Evolutionary conservation across 2,797 vertebrate genomes (phyloP).

Genomic region (Craterocephalus amniculus): DNA sequence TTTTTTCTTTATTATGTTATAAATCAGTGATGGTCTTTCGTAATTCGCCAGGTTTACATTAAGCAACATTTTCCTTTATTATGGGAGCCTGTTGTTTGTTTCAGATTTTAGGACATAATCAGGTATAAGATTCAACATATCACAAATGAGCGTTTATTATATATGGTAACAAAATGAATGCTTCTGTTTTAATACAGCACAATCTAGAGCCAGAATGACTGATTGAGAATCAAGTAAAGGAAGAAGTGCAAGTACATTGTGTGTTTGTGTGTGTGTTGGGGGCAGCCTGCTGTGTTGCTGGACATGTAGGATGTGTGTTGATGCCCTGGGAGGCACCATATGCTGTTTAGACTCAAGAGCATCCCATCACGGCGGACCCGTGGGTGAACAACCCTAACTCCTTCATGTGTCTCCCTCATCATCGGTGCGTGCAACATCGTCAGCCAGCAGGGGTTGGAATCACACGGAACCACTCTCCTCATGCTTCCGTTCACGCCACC

Average conservation of each 20-base stretch:
- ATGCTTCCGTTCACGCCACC: conserved; percentile 34
- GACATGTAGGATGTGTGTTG: conserved; percentile 72
- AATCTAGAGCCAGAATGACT: background rate
- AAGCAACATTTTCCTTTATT: background rate
- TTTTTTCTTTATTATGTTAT: background rate
- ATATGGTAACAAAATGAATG: background rate
- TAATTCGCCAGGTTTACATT: conserved; percentile 1
- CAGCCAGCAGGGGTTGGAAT: conserved; percentile 53
- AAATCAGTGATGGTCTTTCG: background rate
- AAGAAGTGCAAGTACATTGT: conserved; percentile 13
- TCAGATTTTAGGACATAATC: background rate
- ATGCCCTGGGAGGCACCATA: conserved; percentile 81
- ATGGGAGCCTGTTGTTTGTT: background rate
- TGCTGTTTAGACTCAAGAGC: conserved; percentile 73
- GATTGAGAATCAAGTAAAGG: conserved; percentile 23
- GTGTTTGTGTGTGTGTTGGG: conserved; percentile 11
- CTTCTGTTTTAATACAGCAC: background rate
- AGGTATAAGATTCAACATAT: background rate
- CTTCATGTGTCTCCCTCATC: conserved; percentile 53
- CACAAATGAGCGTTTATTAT: background rate
- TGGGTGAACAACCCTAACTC: conserved; percentile 52
- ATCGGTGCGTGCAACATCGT: conserved; percentile 33
- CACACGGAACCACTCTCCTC: conserved; percentile 44
- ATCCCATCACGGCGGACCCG: conserved; percentile 57
- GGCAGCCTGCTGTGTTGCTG: conserved; percentile 66